Conservation (phyloP, 64 coral and sea anemone species). For the Exaiptasia diaphana region DNA sequence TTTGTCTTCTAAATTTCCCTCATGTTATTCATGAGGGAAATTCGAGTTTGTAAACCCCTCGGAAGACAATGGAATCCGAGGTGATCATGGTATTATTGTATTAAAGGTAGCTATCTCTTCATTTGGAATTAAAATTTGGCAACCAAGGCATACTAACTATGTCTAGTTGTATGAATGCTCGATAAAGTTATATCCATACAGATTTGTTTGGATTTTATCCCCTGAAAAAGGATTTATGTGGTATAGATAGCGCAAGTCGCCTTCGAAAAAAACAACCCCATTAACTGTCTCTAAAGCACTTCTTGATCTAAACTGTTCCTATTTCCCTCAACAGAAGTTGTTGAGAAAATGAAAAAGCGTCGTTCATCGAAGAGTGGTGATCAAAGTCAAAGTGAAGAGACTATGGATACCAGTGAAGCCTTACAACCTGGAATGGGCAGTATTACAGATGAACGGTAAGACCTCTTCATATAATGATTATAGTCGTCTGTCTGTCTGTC, state of each 20-base stretch:
- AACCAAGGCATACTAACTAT: not conserved
- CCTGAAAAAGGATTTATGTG: not conserved
- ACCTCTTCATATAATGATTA: not conserved
- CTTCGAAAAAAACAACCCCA: not conserved
- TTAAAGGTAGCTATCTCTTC: too few relatives aligned
- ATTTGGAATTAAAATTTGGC: not conserved
- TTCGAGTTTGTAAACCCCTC: too few relatives aligned
- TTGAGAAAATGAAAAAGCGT: slow-evolving; percentile 73
- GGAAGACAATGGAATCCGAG: too few relatives aligned
- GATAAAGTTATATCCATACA: not conserved
- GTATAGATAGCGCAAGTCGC: not conserved
- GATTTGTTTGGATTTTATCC: not conserved
- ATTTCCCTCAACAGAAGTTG: slow-evolving; percentile 58
- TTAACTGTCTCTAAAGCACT: too few relatives aligned
- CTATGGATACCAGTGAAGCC: slow-evolving; percentile 73
- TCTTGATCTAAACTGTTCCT: not conserved
- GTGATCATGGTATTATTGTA: too few relatives aligned
- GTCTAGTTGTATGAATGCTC: not conserved
- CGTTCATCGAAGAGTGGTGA: slow-evolving; percentile 53
- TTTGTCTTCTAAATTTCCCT: too few relatives aligned
- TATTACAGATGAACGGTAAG: slow-evolving; percentile 69
- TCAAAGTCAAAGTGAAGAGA: slow-evolving; percentile 36
- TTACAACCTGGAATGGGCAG: not conserved
- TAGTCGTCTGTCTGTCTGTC: not conserved
- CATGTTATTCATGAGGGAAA: too few relatives aligned